Evolutionary conservation across 2,888 invertebrate genomes (phyloP), one percentile per base, ranked within the genome.

Genomic region (Lycophotia porphyrea): DNA sequence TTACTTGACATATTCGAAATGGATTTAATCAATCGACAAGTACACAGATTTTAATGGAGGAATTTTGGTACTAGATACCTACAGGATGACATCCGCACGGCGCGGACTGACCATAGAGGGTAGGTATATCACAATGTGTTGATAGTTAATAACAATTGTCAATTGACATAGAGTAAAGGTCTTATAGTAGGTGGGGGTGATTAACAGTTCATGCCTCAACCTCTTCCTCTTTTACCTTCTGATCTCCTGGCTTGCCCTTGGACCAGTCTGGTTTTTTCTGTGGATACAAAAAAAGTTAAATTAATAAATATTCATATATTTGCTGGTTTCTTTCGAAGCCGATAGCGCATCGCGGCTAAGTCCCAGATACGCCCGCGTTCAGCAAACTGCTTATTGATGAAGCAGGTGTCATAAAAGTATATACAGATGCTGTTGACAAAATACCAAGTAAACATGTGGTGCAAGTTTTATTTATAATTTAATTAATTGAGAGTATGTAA

Each of bases 221-320:
- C 95, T 97, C 97, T 96, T 97, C 97, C 96, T 98, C 98, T 96
- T 98, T 98, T 97, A 98, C 98, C 97, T 98, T 98, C 98, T 98
- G 98, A 96, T 98, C 98, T 93, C 98, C 98, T 94, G 97, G 97
- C 95, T 98, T 98, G 97, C 97, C 97, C 97, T 99, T 99, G 95
- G 98, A 98, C 98, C 98, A 99, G 97, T 99, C 99, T 92, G 98
- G 98, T 97, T 99, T 99, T 97, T 98, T 98, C 98, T 98, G 98
- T 92, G 97, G 97, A 96, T 92, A 89, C 80, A 89, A 89, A 88
- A 85, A 73, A 36, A 31, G 3, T 55, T 42, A 8, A 4, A 80
- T 80, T 76, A 84, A 34, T 34, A 61, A 60, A 77, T 71, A 78
- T 67, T 74, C 47, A 55, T 9, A 7, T 61, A 18, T n/a, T 42